These are phyloP conservation scores for Natrix natrix DNA, from an alignment of 2,797 vertebrate genomes.

Conservation along the genomic window DNA sequence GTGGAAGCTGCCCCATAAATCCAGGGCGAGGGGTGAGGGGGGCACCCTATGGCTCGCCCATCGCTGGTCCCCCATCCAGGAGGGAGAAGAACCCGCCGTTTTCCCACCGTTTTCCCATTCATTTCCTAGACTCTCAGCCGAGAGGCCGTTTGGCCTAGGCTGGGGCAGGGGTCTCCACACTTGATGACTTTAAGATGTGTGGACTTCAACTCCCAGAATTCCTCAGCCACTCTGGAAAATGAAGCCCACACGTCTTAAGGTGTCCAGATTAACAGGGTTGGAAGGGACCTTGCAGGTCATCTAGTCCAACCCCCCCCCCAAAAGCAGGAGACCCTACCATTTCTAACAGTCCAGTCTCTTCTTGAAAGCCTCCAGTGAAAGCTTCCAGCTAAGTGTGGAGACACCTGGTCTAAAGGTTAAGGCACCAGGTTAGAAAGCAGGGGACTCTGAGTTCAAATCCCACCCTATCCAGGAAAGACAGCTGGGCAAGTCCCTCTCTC, in stretches of 20 bases:
- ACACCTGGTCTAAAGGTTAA: background rate
- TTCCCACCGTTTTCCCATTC: background rate
- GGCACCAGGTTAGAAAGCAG: background rate
- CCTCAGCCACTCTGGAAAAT: no score
- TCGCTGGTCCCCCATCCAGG: background rate
- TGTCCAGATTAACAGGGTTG: no score
- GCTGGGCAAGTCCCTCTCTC: background rate
- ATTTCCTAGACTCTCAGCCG: background rate
- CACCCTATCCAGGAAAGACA: no score
- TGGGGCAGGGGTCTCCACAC: background rate
- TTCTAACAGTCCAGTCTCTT: no score
- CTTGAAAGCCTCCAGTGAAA: no score
- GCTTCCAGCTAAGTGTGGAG: background rate
- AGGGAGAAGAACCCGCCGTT: background rate
- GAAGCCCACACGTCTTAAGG: background rate
- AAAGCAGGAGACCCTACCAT: no score
- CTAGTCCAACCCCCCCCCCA: no score
- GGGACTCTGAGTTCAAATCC: background rate
- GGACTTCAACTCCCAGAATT: background rate
- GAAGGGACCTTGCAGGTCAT: no score
- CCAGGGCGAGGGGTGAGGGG: background rate
- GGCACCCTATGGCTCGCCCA: background rate
- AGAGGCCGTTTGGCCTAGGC: background rate
- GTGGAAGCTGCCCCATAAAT: background rate
- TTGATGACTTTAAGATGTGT: fast-evolving